phyloP scores from a whole-genome alignment of 2,797 vertebrate genomes.

The Eospalax fontanierii region DNA sequence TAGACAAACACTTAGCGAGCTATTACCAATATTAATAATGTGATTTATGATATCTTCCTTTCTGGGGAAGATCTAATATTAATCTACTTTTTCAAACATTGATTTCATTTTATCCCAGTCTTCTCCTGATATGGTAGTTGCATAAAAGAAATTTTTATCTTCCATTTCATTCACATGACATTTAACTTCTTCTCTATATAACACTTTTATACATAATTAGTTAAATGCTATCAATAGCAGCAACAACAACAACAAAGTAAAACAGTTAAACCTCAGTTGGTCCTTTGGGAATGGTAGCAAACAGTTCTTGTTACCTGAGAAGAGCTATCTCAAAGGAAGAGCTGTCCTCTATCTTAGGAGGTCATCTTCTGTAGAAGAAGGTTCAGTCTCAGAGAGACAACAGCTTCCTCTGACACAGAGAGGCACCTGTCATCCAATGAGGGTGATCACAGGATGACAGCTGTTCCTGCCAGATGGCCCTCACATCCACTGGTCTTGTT shows the following conservation, averaged over 20 bases:
- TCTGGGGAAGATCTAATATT: neutral
- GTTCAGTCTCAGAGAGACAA: neutral
- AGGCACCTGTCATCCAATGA: neutral
- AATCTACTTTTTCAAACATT: neutral
- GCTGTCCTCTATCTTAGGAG: constrained; percentile 35
- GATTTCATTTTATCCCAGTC: neutral
- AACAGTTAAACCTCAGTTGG: neutral
- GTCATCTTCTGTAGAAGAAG: constrained; percentile 2
- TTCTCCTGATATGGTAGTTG: neutral
- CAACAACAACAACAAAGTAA: neutral
- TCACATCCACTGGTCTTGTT: neutral
- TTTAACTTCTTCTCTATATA: neutral
- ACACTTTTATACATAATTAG: neutral
- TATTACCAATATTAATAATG: neutral
- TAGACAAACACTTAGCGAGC: neutral
- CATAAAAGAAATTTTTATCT: neutral
- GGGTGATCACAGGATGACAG: neutral
- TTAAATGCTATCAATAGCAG: neutral
- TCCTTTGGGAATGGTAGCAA: neutral
- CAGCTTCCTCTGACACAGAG: constrained; percentile 32
- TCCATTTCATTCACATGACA: neutral
- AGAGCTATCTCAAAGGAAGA: neutral
- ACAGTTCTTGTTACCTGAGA: neutral
- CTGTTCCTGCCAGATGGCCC: constrained; percentile 67
- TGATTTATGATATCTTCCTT: neutral